Evolutionary conservation across 1,140 invertebrate genomes (phyloP).

Genomic region (Zaprionus vittiger): DNA sequence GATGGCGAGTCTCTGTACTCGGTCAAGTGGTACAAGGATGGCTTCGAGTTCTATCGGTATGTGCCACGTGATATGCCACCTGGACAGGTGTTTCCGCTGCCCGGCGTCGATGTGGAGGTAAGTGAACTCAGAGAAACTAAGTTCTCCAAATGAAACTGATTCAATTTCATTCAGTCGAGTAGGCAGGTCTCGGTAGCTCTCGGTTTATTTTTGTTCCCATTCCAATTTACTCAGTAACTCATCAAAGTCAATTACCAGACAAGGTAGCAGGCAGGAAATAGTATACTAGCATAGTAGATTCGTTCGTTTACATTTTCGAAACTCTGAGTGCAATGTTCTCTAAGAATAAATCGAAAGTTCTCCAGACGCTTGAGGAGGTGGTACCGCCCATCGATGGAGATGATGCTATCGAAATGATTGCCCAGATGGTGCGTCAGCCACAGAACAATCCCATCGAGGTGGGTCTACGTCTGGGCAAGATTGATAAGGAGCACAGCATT

Average conservation of each 20-base stretch:
- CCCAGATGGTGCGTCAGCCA: conserved; percentile 57
- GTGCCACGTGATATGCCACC: conserved; percentile 90
- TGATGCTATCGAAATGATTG: conserved; percentile 49
- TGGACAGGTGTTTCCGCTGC: conserved; percentile 89
- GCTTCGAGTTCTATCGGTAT: conserved; percentile 93
- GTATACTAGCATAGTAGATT: neutral
- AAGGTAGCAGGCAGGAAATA: conserved; percentile 30
- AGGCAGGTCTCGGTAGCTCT: conserved; percentile 24
- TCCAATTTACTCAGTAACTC: neutral
- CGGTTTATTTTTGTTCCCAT: neutral
- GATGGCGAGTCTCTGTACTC: conserved; percentile 93
- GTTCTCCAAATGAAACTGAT: conserved; percentile 14
- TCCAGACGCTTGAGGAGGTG: conserved; percentile 55
- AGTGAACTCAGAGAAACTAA: conserved; percentile 72
- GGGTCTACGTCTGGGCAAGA: conserved; percentile 16
- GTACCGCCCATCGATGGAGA: conserved; percentile 44
- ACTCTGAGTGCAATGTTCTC: conserved; percentile 43
- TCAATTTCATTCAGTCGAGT: conserved; percentile 17
- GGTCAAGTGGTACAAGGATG: conserved; percentile 95
- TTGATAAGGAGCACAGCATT: conserved; percentile 41
- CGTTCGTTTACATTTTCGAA: conserved; percentile 27
- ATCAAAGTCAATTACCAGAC: conserved; percentile 16
- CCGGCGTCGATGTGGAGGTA: conserved; percentile 93
- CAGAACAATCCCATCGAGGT: conserved; percentile 40
- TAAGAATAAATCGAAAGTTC: conserved; percentile 62